Evolutionary conservation across 2,113 vertebrate species (phyloP).

Genomic region (Gymnorhina tibicen): DNA sequence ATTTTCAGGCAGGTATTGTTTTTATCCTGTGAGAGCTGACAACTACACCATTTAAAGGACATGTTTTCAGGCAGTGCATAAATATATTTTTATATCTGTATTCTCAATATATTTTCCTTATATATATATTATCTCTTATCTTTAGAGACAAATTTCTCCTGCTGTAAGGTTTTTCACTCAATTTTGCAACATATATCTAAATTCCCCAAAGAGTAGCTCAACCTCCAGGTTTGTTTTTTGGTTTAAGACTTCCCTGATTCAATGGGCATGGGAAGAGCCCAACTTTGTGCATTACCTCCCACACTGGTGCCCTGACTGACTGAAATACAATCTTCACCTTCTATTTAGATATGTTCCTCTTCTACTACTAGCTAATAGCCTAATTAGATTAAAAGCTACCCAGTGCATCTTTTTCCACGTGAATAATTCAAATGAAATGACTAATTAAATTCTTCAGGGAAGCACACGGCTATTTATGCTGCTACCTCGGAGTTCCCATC

Average conservation of each 20-base stretch:
- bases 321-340: slow-evolving; percentile 5
- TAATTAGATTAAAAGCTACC: slow-evolving; percentile 64
- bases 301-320: not conserved
- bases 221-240: not conserved
- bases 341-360: not conserved
- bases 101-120: not conserved
- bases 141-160: not conserved
- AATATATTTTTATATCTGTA: not conserved
- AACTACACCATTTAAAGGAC: not conserved
- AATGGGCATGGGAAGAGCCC: not conserved
- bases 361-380: slow-evolving; percentile 24
- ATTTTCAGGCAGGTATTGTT: slow-evolving; percentile 41
- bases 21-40: not conserved
- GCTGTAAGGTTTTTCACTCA: not conserved
- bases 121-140: not conserved
- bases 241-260: not conserved
- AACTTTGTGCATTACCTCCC: not conserved
- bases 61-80: not conserved
- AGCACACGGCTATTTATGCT: not conserved
- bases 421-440: slow-evolving; percentile 61
- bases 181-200: not conserved
- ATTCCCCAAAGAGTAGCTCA: not conserved
- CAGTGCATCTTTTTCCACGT: slow-evolving; percentile 42
- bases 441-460: slow-evolving; percentile 39
- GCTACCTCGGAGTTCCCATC: not conserved